A percentile compares a stretch with the other conserved stretches of the same genome.
phyloP scores from a whole-genome alignment of 2,797 vertebrate species.

The Schizopygopsis malacanthus region DNA sequence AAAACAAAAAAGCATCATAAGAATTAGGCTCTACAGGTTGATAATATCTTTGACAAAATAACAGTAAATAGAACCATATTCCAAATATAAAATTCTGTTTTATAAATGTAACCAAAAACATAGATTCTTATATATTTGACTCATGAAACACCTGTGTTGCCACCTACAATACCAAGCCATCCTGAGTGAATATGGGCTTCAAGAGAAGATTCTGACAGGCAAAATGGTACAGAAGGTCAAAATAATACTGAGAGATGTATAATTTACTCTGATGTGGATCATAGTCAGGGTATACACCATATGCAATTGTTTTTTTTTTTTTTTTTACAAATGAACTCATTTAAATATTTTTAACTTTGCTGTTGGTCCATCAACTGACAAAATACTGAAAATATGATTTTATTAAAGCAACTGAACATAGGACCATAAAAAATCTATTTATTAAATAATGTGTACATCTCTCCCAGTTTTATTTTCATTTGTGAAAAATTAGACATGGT shows the following conservation, averaged over 20 bases:
- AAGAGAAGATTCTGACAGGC: neutral
- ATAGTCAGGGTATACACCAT: neutral
- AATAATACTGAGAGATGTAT: neutral
- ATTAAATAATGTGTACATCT: neutral
- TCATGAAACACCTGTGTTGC: conserved; percentile 42
- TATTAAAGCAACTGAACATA: neutral
- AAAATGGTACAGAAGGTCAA: neutral
- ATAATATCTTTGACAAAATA: conserved; percentile 18
- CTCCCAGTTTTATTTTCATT: neutral
- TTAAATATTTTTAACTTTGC: neutral
- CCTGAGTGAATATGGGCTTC: conserved; percentile 56
- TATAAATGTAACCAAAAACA: conserved; percentile 45
- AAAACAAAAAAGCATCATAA: conserved; percentile 11
- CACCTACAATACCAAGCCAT: conserved; percentile 61
- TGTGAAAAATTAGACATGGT: conserved; percentile 16
- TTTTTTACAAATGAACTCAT: neutral
- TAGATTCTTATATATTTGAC: conserved; percentile 51
- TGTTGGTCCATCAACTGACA: neutral
- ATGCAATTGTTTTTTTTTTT: neutral
- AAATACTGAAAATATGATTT: neutral
- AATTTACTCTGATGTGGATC: neutral
- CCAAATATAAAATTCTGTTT: conserved; percentile 59
- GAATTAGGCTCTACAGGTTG: conserved; percentile 10
- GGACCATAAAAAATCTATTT: neutral
- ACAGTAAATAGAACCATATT: conserved; percentile 51